Percentiles rank a stretch among this genome's conserved stretches.
Conservation (phyloP, 2,797 vertebrate genomes). For the Mormyrus proboscirostris region DNA sequence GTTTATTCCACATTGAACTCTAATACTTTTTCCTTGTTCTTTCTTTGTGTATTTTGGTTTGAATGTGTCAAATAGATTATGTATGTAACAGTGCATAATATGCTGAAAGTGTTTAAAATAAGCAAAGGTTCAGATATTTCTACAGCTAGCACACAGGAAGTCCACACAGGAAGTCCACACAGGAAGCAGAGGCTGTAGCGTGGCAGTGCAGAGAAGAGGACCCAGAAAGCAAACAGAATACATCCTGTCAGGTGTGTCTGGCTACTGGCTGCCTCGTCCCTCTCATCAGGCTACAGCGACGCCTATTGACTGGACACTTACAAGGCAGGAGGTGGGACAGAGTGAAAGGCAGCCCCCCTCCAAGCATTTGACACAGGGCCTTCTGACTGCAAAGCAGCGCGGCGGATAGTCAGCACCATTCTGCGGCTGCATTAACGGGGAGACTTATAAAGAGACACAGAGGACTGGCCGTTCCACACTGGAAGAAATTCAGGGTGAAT, state of each 20-base stretch:
- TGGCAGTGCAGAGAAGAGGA: neutral
- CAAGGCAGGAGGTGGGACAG: neutral
- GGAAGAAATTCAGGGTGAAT: neutral
- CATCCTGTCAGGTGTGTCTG: neutral
- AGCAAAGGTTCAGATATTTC: neutral
- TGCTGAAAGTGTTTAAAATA: neutral
- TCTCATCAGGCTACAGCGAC: neutral
- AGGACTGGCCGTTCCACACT: neutral
- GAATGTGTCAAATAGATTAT: neutral
- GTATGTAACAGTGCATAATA: neutral
- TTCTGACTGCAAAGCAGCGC: neutral
- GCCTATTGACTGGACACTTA: neutral
- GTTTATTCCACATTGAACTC: neutral
- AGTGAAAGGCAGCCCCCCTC: neutral
- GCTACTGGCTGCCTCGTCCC: neutral
- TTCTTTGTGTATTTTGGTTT: neutral
- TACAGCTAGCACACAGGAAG: neutral
- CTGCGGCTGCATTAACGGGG: neutral
- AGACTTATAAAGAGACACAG: neutral
- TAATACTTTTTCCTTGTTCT: neutral
- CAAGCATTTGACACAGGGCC: neutral
- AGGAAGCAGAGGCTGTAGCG: neutral
- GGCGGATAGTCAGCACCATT: neutral
- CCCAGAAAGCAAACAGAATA: neutral
- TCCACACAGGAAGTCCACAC: neutral